phyloP scores from a whole-genome alignment of 2,888 invertebrate species.

The Acleris laterana region DNA sequence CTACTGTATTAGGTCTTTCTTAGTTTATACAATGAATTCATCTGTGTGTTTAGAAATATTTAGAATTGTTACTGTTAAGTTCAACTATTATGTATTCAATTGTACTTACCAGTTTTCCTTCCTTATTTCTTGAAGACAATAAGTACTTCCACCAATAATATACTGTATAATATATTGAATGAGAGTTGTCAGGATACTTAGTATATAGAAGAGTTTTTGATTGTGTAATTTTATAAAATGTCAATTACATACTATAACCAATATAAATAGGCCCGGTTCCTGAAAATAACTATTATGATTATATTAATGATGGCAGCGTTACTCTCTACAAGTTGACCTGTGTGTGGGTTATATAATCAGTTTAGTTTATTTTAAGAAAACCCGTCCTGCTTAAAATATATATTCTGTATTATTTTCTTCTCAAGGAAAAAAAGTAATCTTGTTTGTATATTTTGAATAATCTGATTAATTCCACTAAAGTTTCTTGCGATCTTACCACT shows the following conservation, averaged over 20 bases:
- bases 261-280: too few species aligned
- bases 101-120: conserved; percentile 8
- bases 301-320: too few species aligned
- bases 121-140: conserved; percentile 31
- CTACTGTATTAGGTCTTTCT: too few species aligned
- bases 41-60: too few species aligned
- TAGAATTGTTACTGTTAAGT: neutral
- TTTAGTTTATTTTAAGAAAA: too few species aligned
- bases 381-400: too few species aligned
- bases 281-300: too few species aligned
- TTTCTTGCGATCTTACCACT: conserved; percentile 54
- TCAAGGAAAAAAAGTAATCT: too few species aligned
- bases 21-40: too few species aligned
- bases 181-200: conserved; percentile 11
- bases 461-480: conserved; percentile 4
- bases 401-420: too few species aligned
- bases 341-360: too few species aligned
- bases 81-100: conserved; percentile 14
- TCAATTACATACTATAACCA: conserved; percentile 2
- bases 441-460: neutral
- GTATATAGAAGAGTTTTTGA: conserved; percentile 19
- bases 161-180: conserved; percentile 8
- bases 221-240: conserved; percentile 14
- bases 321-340: too few species aligned
- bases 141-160: conserved; percentile 24